Conservation (phyloP, 1,140 invertebrate genomes). For the Nasonia longicornis region DNA sequence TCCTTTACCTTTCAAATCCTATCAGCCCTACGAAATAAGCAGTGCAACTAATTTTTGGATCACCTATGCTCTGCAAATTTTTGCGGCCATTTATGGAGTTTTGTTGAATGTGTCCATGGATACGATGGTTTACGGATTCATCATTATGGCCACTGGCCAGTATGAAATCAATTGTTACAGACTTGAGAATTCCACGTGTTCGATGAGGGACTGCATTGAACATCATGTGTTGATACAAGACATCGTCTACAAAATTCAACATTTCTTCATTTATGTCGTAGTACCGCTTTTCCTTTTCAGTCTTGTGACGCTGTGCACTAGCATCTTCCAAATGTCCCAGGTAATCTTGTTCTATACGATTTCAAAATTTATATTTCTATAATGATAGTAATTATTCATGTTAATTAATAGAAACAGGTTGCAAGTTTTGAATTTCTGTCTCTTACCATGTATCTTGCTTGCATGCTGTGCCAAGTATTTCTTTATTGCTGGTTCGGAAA, state of each 20-base stretch:
- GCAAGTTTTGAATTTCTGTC: conserved; percentile 49
- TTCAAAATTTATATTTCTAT: background rate
- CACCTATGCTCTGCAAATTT: conserved; percentile 30
- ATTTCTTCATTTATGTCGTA: conserved; percentile 52
- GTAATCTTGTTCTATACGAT: conserved; percentile 45
- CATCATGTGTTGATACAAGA: conserved; percentile 35
- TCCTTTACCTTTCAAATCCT: conserved; percentile 34
- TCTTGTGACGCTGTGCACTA: conserved; percentile 55
- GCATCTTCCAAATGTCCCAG: conserved; percentile 55
- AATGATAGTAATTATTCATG: background rate
- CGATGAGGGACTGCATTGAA: conserved; percentile 23
- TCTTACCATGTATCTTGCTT: conserved; percentile 48
- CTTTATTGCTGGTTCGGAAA: conserved; percentile 58
- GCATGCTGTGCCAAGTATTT: conserved; percentile 59
- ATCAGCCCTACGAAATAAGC: conserved; percentile 27
- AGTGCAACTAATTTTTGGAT: background rate
- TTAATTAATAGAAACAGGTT: conserved; percentile 47
- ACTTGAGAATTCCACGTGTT: conserved; percentile 44
- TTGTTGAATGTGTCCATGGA: conserved; percentile 55
- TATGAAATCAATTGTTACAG: conserved; percentile 55
- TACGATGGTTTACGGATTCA: conserved; percentile 53
- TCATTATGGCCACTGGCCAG: conserved; percentile 51
- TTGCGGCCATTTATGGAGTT: conserved; percentile 46
- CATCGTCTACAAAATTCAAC: conserved; percentile 44
- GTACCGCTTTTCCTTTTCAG: conserved; percentile 54